Evolutionary conservation across 1,140 invertebrate species (phyloP), one percentile per base, ranked within the genome.

Genomic region (Adelges cooleyi): DNA sequence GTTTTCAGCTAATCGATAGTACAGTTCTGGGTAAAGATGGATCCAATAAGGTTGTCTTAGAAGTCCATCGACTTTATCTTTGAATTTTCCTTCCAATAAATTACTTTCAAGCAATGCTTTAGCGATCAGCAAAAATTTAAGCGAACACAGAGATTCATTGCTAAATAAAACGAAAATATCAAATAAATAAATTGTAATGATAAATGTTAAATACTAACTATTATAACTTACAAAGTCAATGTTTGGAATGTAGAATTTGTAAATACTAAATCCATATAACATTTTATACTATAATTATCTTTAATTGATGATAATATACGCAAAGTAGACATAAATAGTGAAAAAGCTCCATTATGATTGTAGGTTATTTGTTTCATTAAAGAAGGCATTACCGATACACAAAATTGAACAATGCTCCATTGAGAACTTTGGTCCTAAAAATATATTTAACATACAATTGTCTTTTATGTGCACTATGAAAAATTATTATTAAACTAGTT

Each of bases 1-100:
- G 44, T 62, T 17, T 18, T 15, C 18, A 33, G 18, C 1, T 11
- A 62, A 25, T 46, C 46, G n/a, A 20, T 62, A 13, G 13, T 46
- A 62, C 9, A 62, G 36, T 2, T 46, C 40, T 8, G 56, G 42
- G 46, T 62, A 62, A 46, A 62, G 56, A 62, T 62, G 56, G 46
- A 62, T 62, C 56, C 56, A 62, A 23, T 62, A 62, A 8, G 56
- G 56, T 62, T 62, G 23, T 29, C 29, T 62, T 20, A 62, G 40
- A 18, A 62, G 44, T 0, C 46, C 18, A 18, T 11, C 42, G 29
- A 62, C 46, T 20, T 46, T 11, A n/a, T 33, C 2, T 46, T 62
- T 62, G 9, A 62, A 46, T 20, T 46, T 13, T 15, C 33, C 18
- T 20, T 62, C 29, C 9, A 6, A 13, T 27, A 8, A 11, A n/a